These are phyloP conservation scores for Cantharis nigra DNA, from an alignment of 2,888 invertebrate genomes.

Conservation along the genomic window DNA sequence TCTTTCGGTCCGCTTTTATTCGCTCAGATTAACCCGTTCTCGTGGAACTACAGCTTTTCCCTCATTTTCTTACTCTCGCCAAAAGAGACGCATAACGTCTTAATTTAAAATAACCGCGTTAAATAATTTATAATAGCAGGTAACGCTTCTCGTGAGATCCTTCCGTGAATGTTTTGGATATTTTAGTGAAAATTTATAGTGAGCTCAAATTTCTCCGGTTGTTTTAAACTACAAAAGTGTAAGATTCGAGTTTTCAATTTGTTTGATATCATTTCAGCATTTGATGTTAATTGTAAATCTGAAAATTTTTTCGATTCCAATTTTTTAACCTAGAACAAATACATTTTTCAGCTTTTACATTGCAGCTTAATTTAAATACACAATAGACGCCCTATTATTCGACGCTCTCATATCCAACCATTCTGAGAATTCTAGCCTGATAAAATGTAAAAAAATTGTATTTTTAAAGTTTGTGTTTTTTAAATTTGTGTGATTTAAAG, in stretches of 20 bases:
- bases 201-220: constrained; percentile 9
- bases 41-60: constrained; percentile 10
- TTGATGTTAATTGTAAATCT: no score
- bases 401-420: no score
- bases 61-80: constrained; percentile 20
- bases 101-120: constrained; percentile 45
- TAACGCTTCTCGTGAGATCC: constrained; percentile 38
- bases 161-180: constrained; percentile 37
- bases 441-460: no score
- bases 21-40: constrained; percentile 38
- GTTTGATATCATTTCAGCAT: no score
- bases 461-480: no score
- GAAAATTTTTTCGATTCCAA: no score
- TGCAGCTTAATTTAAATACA: no score
- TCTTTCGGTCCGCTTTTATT: constrained; percentile 35
- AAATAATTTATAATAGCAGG: constrained; percentile 46
- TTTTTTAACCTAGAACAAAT: no score
- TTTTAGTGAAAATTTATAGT: constrained; percentile 39
- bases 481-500: no score
- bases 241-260: constrained; percentile 5
- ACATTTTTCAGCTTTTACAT: no score
- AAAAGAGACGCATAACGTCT: constrained; percentile 38
- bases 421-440: no score
- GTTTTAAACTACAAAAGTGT: constrained; percentile 2
- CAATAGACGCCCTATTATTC: no score